These are phyloP conservation scores for Silurus meridionalis DNA, from an alignment of 2,113 vertebrate genomes.

Conservation along the genomic window DNA sequence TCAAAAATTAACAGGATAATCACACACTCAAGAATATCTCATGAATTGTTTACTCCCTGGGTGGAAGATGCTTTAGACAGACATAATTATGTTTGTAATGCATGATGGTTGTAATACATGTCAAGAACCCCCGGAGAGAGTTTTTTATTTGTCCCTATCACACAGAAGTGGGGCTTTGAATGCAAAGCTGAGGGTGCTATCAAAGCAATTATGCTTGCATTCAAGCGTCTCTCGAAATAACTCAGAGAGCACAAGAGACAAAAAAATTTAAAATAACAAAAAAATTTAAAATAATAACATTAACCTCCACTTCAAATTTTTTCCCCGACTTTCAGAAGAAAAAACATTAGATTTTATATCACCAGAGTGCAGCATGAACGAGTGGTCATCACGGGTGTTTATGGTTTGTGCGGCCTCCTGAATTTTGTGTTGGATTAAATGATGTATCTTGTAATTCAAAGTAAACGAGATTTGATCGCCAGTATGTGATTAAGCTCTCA, in stretches of 20 bases:
- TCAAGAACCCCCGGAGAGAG: constrained; percentile 26
- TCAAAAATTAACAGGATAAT: constrained; percentile 41
- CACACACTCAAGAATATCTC: constrained; percentile 34
- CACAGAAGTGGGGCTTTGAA: constrained; percentile 38
- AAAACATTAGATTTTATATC: constrained; percentile 3
- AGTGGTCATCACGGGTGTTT: not conserved
- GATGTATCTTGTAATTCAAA: constrained; percentile 17
- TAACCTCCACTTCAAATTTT: constrained; percentile 12
- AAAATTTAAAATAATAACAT: not conserved
- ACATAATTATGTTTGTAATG: constrained; percentile 48
- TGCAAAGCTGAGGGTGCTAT: constrained; percentile 29
- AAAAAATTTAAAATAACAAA: not conserved
- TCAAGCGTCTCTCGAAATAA: constrained; percentile 37
- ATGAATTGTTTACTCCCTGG: constrained; percentile 33
- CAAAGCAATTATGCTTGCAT: constrained; percentile 49
- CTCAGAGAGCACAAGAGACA: not conserved
- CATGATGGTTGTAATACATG: constrained; percentile 40
- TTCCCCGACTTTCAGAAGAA: not conserved
- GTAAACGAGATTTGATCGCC: constrained; percentile 6
- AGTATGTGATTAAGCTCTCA: constrained; percentile 8
- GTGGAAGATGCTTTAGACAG: constrained; percentile 40
- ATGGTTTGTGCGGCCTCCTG: not conserved
- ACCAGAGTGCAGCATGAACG: not conserved
- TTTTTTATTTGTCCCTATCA: constrained; percentile 18
- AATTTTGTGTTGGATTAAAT: not conserved